Conservation (phyloP, 2,113 vertebrate genomes). For the Rhynchomys soricoides region DNA sequence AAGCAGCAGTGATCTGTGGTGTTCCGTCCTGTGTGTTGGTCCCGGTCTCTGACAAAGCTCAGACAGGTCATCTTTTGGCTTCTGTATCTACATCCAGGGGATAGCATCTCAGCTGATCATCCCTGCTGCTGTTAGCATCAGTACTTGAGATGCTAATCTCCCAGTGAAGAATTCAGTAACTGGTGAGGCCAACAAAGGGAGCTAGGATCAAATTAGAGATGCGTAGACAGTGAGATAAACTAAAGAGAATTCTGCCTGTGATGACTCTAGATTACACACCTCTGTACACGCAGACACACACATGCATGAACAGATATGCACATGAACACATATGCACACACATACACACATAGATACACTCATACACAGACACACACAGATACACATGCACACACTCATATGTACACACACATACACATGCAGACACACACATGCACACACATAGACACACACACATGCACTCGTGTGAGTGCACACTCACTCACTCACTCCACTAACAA, state of each 20-base stretch:
- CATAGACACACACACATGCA: background rate
- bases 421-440: background rate
- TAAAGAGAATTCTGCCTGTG: slow-evolving; percentile 25
- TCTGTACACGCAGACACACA: background rate
- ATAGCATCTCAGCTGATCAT: background rate
- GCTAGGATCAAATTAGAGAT: background rate
- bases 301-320: background rate
- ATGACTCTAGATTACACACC: background rate
- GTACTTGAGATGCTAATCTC: background rate
- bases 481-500: background rate
- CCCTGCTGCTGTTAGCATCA: background rate
- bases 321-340: background rate
- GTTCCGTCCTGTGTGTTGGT: background rate
- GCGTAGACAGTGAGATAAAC: background rate
- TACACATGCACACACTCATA: background rate
- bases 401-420: background rate
- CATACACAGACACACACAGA: background rate
- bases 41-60: background rate
- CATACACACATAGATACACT: background rate
- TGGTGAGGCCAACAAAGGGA: background rate
- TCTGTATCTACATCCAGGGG: background rate
- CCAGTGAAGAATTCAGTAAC: slow-evolving; percentile 26
- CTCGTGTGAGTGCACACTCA: background rate
- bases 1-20: background rate
- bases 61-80: background rate